These are phyloP conservation scores for Xestobium rufovillosum DNA, from an alignment of 2,888 invertebrate genomes.

Conservation along the genomic window DNA sequence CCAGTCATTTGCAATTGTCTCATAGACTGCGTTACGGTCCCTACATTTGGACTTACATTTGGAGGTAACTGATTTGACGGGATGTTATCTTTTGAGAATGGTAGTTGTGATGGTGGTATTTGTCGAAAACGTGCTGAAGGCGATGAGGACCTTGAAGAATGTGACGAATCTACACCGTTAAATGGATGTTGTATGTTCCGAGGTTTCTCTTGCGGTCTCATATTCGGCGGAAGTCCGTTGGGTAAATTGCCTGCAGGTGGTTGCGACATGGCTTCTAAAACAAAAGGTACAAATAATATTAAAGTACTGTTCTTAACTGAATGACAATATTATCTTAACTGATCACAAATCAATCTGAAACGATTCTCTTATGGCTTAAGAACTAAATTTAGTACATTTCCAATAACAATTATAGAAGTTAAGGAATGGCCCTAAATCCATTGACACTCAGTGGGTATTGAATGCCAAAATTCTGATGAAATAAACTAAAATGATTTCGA, in stretches of 20 bases:
- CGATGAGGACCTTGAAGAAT: slow-evolving; percentile 40
- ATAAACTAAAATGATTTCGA: too few relatives aligned
- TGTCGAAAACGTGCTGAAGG: slow-evolving; percentile 30
- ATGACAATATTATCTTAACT: too few relatives aligned
- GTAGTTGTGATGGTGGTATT: slow-evolving; percentile 34
- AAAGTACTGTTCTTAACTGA: too few relatives aligned
- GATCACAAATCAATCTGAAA: too few relatives aligned
- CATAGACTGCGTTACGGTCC: slow-evolving; percentile 27
- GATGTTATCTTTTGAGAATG: slow-evolving; percentile 17
- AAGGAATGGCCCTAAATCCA: too few relatives aligned
- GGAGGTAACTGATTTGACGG: slow-evolving; percentile 18
- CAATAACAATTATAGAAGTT: too few relatives aligned
- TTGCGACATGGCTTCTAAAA: slow-evolving; percentile 12
- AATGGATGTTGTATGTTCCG: slow-evolving; percentile 28
- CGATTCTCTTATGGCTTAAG: too few relatives aligned
- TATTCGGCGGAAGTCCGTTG: slow-evolving; percentile 32
- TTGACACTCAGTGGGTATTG: too few relatives aligned
- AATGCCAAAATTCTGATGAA: too few relatives aligned
- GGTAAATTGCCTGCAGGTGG: slow-evolving; percentile 28
- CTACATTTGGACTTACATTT: slow-evolving; percentile 20
- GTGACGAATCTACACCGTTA: slow-evolving; percentile 39
- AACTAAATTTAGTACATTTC: too few relatives aligned
- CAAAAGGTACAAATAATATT: too few relatives aligned
- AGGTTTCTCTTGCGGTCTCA: slow-evolving; percentile 17
- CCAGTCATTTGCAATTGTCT: too few relatives aligned